Evolutionary conservation across 2,888 invertebrate genomes (phyloP), one percentile per base, ranked within the genome.

Genomic region (Micoletzkya japonica): DNA sequence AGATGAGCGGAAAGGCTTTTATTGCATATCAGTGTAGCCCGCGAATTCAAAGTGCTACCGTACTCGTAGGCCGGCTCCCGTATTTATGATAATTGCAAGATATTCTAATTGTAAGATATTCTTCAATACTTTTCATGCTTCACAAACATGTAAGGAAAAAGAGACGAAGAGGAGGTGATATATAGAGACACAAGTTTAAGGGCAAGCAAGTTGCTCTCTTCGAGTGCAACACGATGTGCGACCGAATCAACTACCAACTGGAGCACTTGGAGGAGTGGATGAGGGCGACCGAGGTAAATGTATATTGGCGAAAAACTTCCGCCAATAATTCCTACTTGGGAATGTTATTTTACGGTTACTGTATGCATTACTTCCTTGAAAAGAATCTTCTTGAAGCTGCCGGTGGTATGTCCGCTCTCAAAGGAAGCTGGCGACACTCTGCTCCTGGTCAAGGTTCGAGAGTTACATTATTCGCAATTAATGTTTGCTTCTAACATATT

Each of bases 171-270:
- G n/a, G n/a, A n/a, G n/a, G n/a, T n/a, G n/a, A n/a, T n/a, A n/a
- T n/a, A n/a, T n/a, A n/a, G n/a, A n/a, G 49, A 28, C 36, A n/a
- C n/a, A 4, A 44, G 20, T 44, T 20, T 0, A 24, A 60, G 60
- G 60, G 44, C 26, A 34, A 36, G 24, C 37, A 37, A 30, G 44
- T 30, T 0, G 37, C 39, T 4, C 28, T 44, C 20, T 24, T 28
- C 24, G 60, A 60, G 20, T 26, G 10, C 6, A 30, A 37, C 4
- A 6, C 37, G 44, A 44, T 30, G 10, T 4, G 34, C 28, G 26
- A 3, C 7, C 26, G 60, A 28, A 66, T 77, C 32, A 70, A 74
- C 49, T 63, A 74, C 32, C 70, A 63, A 36, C 54, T 76, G 20
- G 50, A 56, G 10, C 39, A 76, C 37, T 20, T 60, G 17, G 60